Conservation (phyloP, 1,140 invertebrate genomes). For the Phymorhynchus buccinoides region DNA sequence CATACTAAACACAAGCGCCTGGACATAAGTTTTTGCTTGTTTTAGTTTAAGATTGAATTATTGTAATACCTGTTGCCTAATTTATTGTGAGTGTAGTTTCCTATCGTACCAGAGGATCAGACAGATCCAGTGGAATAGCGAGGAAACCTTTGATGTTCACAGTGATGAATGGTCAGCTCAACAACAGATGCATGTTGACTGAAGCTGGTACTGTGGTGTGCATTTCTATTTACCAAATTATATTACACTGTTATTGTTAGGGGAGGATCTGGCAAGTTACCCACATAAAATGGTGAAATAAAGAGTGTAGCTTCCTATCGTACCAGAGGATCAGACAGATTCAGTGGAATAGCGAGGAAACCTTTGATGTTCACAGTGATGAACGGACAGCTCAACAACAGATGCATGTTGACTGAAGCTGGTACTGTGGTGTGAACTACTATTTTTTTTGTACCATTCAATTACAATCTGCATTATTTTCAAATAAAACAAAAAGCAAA, state of each 20-base stretch:
- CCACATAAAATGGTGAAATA: too few species aligned
- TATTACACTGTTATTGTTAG: too few species aligned
- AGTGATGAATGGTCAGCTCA: conserved; percentile 1
- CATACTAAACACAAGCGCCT: too few species aligned
- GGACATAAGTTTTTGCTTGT: too few species aligned
- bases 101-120: conserved; percentile 8
- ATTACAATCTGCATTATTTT: too few species aligned
- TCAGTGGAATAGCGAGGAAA: background rate
- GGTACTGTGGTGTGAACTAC: conserved; percentile 8
- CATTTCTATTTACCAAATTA: too few species aligned
- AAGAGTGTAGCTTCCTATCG: background rate
- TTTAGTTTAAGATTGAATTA: too few species aligned
- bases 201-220: background rate
- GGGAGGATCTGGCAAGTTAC: too few species aligned
- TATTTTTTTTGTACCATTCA: too few species aligned
- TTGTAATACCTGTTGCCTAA: too few species aligned
- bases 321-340: conserved; percentile 7
- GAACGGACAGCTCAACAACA: conserved; percentile 1
- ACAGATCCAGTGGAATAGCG: background rate
- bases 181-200: background rate
- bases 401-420: background rate
- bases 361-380: background rate
- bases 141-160: background rate
- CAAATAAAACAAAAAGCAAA: too few species aligned
- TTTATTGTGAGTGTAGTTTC: background rate